These are phyloP conservation scores for Ephestia elutella DNA, from an alignment of 1,140 invertebrate genomes.

Conservation along the genomic window DNA sequence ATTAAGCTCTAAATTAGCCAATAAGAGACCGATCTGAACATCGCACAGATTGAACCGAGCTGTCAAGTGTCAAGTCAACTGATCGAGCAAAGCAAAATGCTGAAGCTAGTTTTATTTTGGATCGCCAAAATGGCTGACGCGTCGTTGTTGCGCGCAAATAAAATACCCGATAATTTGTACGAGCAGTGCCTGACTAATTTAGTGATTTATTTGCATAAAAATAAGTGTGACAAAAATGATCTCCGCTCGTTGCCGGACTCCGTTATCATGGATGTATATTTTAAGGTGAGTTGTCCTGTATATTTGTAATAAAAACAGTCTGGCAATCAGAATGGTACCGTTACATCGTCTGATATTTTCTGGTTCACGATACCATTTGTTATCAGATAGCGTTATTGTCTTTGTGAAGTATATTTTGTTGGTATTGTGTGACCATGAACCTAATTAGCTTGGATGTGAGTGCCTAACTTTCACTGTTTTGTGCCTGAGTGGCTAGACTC, in stretches of 20 bases:
- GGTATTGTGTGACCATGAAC: conserved; percentile 15
- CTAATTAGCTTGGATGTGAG: conserved; percentile 10
- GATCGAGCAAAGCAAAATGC: conserved; percentile 32
- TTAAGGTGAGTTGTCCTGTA: conserved; percentile 74
- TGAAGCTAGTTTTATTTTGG: conserved; percentile 55
- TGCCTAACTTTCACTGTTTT: conserved; percentile 41
- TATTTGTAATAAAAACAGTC: conserved; percentile 50
- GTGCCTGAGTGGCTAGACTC: conserved; percentile 12
- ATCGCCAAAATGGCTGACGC: conserved; percentile 76
- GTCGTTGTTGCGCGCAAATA: conserved; percentile 53
- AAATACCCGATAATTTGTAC: conserved; percentile 75
- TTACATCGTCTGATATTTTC: conserved; percentile 29
- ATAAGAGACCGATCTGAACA: conserved; percentile 38
- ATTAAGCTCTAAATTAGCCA: conserved; percentile 24
- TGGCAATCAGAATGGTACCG: conserved; percentile 39
- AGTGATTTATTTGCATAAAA: conserved; percentile 67
- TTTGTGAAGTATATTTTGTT: conserved; percentile 1
- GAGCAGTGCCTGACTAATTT: conserved; percentile 73
- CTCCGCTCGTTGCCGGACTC: conserved; percentile 73
- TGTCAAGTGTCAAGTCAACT: conserved; percentile 30
- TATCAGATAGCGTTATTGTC: conserved; percentile 7
- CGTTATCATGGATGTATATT: conserved; percentile 80
- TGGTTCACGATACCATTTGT: conserved; percentile 22
- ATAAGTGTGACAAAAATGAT: conserved; percentile 63
- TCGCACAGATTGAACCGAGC: conserved; percentile 35